phyloP scores from a whole-genome alignment of 1,140 invertebrate species.

The Kradibia gibbosae region DNA sequence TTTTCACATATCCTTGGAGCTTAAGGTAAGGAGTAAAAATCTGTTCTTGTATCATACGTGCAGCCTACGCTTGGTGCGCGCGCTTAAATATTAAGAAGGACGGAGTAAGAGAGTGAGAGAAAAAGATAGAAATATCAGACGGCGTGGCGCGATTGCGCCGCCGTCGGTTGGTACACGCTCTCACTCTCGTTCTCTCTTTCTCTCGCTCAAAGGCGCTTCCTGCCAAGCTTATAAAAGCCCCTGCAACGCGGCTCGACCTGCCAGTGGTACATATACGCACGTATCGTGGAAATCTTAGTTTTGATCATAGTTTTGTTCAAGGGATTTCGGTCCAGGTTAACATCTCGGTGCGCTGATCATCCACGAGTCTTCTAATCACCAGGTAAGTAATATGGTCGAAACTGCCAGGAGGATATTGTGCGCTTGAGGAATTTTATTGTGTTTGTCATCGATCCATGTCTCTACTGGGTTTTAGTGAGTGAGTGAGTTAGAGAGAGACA shows the following conservation, averaged over 20 bases:
- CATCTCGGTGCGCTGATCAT: neutral
- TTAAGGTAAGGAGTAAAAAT: neutral
- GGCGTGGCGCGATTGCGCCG: constrained; percentile 52
- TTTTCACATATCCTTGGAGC: neutral
- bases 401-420: neutral
- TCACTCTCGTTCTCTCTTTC: neutral
- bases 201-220: neutral
- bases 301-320: neutral
- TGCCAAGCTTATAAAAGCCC: constrained; percentile 61
- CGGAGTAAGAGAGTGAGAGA: constrained; percentile 30
- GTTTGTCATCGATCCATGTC: neutral
- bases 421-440: neutral
- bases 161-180: constrained; percentile 28
- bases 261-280: constrained; percentile 56
- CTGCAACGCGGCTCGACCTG: constrained; percentile 51
- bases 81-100: neutral
- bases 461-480: neutral
- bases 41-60: neutral
- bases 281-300: constrained; percentile 4
- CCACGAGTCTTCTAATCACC: neutral
- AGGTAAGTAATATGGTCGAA: neutral
- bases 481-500: neutral
- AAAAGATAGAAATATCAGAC: constrained; percentile 37
- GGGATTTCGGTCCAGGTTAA: neutral
- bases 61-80: neutral